phyloP scores from a whole-genome alignment of 2,797 vertebrate genomes.

The Falco novaeseelandiae region DNA sequence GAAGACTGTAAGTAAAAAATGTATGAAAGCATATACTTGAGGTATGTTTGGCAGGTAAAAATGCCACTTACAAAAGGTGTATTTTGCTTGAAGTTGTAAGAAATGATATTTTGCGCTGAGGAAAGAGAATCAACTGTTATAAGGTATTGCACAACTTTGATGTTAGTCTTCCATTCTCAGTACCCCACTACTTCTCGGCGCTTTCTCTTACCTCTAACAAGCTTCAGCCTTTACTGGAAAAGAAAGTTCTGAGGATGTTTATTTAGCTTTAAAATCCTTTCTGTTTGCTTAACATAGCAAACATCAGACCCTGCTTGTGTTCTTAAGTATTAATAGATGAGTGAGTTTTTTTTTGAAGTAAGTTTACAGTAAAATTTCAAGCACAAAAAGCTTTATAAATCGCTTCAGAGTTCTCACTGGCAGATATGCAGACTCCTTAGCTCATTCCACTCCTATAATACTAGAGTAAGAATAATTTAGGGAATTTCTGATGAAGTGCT shows the following conservation, averaged over 20 bases:
- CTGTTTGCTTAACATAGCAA: background rate
- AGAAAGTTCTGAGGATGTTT: background rate
- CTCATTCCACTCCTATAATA: background rate
- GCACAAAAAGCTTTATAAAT: background rate
- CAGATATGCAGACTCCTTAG: background rate
- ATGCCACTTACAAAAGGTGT: background rate
- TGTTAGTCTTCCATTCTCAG: background rate
- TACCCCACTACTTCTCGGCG: background rate
- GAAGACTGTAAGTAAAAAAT: background rate
- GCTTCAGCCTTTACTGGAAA: background rate
- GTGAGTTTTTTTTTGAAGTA: background rate
- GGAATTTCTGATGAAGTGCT: background rate
- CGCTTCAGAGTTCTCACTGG: background rate
- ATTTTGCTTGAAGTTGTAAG: background rate
- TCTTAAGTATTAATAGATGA: background rate
- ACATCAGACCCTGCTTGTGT: background rate
- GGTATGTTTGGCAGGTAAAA: slow-evolving; percentile 18
- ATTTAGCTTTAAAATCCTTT: background rate
- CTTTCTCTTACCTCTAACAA: background rate
- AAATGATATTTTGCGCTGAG: background rate
- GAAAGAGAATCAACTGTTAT: background rate
- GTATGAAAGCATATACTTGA: background rate
- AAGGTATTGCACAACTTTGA: background rate
- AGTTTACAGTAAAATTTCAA: background rate
- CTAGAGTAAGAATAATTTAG: background rate